These are phyloP conservation scores for Zoanthus sociatus DNA, from an alignment of 92 coral and sea anemone species.

Conservation along the genomic window DNA sequence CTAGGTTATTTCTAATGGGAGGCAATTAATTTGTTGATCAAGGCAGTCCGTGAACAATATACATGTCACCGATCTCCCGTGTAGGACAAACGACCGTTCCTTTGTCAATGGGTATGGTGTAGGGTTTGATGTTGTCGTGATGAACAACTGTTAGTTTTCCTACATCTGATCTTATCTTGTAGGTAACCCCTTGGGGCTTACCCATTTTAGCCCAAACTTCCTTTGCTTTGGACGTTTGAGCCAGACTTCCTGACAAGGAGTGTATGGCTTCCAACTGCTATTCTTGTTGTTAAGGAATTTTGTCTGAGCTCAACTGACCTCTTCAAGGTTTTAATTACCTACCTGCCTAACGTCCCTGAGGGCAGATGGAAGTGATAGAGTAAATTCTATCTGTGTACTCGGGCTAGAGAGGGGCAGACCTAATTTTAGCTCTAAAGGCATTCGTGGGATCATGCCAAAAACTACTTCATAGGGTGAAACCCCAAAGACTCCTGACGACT, in stretches of 20 bases:
- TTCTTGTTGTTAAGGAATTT: background rate
- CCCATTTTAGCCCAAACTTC: slow-evolving; percentile 67
- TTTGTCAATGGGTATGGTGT: slow-evolving; percentile 43
- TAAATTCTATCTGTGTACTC: slow-evolving; percentile 22
- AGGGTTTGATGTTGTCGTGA: slow-evolving; percentile 46
- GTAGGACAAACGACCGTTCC: slow-evolving; percentile 64
- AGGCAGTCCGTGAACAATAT: slow-evolving; percentile 51
- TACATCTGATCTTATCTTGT: slow-evolving; percentile 40
- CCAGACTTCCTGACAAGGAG: slow-evolving; percentile 48
- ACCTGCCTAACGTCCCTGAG: slow-evolving; percentile 36
- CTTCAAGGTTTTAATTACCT: slow-evolving; percentile 44
- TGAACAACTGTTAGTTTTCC: slow-evolving; percentile 50
- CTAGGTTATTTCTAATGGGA: slow-evolving; percentile 45
- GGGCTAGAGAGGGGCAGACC: slow-evolving; percentile 41
- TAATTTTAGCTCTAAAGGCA: slow-evolving; percentile 62
- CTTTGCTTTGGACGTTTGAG: slow-evolving; percentile 57
- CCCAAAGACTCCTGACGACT: slow-evolving; percentile 63
- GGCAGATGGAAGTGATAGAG: background rate
- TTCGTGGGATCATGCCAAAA: slow-evolving; percentile 58
- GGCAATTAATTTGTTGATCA: slow-evolving; percentile 29
- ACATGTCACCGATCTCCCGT: slow-evolving; percentile 45
- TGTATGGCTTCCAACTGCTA: slow-evolving; percentile 4
- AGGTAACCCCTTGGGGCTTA: slow-evolving; percentile 66
- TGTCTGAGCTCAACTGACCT: background rate
- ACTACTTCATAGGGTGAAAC: slow-evolving; percentile 57